Conservation (phyloP, 2,888 invertebrate species). For the Cotesia congregata region DNA sequence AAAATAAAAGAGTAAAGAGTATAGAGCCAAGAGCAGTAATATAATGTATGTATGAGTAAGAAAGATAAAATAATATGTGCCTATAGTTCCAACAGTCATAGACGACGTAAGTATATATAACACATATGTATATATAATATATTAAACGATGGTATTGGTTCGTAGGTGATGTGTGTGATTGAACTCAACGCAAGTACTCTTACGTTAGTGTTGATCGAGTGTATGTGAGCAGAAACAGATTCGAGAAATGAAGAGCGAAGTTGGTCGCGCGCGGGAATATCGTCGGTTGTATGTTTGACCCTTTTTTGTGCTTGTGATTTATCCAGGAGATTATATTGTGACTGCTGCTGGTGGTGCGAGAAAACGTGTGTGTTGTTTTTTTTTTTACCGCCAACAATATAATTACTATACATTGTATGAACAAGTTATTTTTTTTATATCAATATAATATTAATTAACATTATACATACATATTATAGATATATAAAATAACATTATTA, state of each 20-base stretch:
- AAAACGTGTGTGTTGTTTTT: constrained; percentile 24
- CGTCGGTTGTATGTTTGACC: constrained; percentile 64
- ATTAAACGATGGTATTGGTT: neutral
- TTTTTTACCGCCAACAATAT: constrained; percentile 57
- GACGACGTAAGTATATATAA: neutral
- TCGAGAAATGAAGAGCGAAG: constrained; percentile 65
- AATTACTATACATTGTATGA: constrained; percentile 30
- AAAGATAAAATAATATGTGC: constrained; percentile 17
- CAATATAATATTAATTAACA: no score
- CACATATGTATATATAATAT: neutral
- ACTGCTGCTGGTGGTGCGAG: constrained; percentile 50
- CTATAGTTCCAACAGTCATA: neutral
- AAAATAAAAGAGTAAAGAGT: constrained; percentile 27
- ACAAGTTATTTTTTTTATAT: neutral
- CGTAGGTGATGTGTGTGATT: neutral
- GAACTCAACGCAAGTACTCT: neutral
- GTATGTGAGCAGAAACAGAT: constrained; percentile 50
- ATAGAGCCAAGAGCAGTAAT: neutral
- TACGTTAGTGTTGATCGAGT: constrained; percentile 7
- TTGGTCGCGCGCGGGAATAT: constrained; percentile 67
- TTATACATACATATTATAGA: neutral
- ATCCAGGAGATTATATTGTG: constrained; percentile 50
- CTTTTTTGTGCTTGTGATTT: constrained; percentile 57
- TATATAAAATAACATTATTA: neutral
- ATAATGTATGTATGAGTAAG: constrained; percentile 35